These are phyloP conservation scores for Oryzias woworae DNA, from an alignment of 2,113 vertebrate genomes.

Conservation along the genomic window DNA sequence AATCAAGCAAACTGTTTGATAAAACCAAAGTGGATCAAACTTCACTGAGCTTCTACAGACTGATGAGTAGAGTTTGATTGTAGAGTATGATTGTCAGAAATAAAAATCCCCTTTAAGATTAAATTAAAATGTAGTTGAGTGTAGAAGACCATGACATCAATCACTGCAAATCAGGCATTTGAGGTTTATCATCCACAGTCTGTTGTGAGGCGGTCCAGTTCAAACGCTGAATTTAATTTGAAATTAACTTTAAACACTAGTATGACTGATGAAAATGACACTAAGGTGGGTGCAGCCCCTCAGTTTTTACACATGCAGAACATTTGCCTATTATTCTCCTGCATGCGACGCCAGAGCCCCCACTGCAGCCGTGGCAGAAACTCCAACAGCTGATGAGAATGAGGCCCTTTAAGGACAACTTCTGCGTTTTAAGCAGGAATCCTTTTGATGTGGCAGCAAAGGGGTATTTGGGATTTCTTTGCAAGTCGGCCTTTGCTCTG, in stretches of 20 bases:
- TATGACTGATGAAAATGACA: too few relatives aligned
- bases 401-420: neutral
- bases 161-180: slow-evolving; percentile 21
- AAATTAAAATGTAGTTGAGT: neutral
- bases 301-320: neutral
- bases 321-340: slow-evolving; percentile 14
- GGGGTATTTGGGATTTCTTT: neutral
- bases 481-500: neutral
- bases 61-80: too few relatives aligned
- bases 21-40: too few relatives aligned
- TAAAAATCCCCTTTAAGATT: neutral
- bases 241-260: too few relatives aligned
- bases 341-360: slow-evolving; percentile 54
- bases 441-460: slow-evolving; percentile 2
- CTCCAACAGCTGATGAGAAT: neutral
- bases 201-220: neutral
- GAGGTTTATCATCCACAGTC: slow-evolving; percentile 44
- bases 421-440: neutral
- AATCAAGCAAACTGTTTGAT: too few relatives aligned
- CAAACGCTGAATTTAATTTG: too few relatives aligned
- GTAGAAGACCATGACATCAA: slow-evolving; percentile 17
- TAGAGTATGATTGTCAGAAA: too few relatives aligned
- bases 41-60: too few relatives aligned
- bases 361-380: slow-evolving; percentile 11
- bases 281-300: slow-evolving; percentile 7